A percentile compares a stretch with the other conserved stretches of the same genome.
phyloP scores from a whole-genome alignment of 2,888 invertebrate genomes.

The Mesorhabditis sp. region DNA sequence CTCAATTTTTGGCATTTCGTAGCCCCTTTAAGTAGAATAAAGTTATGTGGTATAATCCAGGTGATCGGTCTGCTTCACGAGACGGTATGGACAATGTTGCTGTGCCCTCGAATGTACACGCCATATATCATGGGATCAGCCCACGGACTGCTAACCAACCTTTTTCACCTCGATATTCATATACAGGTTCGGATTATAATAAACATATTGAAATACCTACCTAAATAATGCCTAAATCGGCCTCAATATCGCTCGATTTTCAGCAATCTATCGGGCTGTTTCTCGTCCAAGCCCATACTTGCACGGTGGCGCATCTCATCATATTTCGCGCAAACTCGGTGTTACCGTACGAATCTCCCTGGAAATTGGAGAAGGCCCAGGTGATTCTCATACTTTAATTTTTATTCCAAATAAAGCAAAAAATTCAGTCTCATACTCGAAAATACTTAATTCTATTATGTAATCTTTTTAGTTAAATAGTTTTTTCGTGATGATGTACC shows the following conservation, averaged over 20 bases:
- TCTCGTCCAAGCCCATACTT: background rate
- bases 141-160: background rate
- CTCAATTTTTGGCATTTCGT: too few relatives aligned
- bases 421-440: too few relatives aligned
- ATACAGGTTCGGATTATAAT: background rate
- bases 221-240: too few relatives aligned
- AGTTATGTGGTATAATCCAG: background rate
- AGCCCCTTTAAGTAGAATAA: too few relatives aligned
- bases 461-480: too few relatives aligned
- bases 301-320: background rate
- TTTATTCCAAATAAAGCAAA: too few relatives aligned
- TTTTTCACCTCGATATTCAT: background rate
- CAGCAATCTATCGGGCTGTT: background rate
- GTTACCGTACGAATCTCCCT: background rate
- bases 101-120: background rate
- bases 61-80: background rate
- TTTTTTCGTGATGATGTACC: too few relatives aligned
- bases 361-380: background rate
- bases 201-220: too few relatives aligned
- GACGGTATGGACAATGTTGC: background rate
- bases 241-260: background rate
- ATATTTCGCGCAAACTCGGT: background rate
- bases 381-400: too few relatives aligned
- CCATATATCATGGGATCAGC: background rate
- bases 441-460: too few relatives aligned